Conservation (phyloP, 2,888 invertebrate genomes). For the Trichopria drosophilae region DNA sequence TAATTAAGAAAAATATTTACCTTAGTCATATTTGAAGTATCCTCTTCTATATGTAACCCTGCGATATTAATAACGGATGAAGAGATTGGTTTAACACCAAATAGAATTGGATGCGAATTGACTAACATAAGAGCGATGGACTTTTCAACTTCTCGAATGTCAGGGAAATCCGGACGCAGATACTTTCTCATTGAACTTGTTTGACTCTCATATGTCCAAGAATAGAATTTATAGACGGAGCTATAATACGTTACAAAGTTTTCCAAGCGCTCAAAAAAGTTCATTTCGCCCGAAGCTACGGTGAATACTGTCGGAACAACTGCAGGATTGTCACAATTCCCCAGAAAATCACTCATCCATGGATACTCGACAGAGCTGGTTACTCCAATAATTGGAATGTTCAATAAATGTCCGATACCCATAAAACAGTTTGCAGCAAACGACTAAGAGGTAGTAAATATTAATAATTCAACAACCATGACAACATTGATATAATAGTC, state of each 20-base stretch:
- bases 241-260: too few species aligned
- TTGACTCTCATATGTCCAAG: background rate
- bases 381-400: conserved; percentile 35
- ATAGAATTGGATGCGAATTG: conserved; percentile 59
- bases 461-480: too few species aligned
- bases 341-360: conserved; percentile 34
- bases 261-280: conserved; percentile 35
- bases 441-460: too few species aligned
- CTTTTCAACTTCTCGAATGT: conserved; percentile 54
- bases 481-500: too few species aligned
- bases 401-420: conserved; percentile 36
- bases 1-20: conserved; percentile 25
- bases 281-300: conserved; percentile 23
- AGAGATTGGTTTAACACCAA: conserved; percentile 56
- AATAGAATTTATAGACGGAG: too few species aligned
- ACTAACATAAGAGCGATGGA: conserved; percentile 58
- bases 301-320: conserved; percentile 32
- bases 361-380: conserved; percentile 33
- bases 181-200: conserved; percentile 22
- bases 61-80: conserved; percentile 60
- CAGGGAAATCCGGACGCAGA: conserved; percentile 43
- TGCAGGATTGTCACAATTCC: conserved; percentile 35
- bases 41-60: conserved; percentile 59
- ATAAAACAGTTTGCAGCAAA: conserved; percentile 43
- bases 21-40: conserved; percentile 31